A percentile compares a stretch with the other conserved stretches of the same genome.
phyloP scores from a whole-genome alignment of 2,888 invertebrate species.

The Ectemnius continuus region DNA sequence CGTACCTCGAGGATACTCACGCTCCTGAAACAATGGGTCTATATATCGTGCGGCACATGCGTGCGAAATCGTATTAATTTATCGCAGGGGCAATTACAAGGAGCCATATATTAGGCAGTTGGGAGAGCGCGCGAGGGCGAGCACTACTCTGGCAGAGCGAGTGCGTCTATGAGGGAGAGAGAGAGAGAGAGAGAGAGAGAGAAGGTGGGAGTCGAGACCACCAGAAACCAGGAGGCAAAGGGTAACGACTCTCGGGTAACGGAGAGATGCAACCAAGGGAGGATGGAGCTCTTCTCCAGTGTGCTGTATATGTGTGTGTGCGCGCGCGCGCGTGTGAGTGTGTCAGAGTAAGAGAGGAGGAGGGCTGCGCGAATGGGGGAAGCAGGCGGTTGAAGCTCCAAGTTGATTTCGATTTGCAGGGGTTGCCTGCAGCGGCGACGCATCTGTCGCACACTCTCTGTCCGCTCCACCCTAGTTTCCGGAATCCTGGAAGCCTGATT shows the following conservation, averaged over 20 bases:
- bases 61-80: conserved; percentile 70
- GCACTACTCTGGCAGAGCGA: conserved; percentile 31
- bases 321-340: not conserved
- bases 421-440: conserved; percentile 54
- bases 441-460: conserved; percentile 50
- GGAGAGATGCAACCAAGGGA: not conserved
- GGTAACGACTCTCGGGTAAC: not conserved
- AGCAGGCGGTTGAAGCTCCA: conserved; percentile 32
- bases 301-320: no score
- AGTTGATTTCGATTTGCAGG: conserved; percentile 60
- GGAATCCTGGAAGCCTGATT: conserved; percentile 38
- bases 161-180: not conserved
- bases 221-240: conserved; percentile 6
- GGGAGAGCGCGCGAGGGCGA: conserved; percentile 51
- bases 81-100: conserved; percentile 74
- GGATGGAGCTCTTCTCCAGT: not conserved
- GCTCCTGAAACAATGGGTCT: conserved; percentile 67
- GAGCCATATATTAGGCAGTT: conserved; percentile 71
- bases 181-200: conserved; percentile 32
- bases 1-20: conserved; percentile 43
- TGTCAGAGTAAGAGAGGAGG: conserved; percentile 11
- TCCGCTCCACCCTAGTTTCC: not conserved
- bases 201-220: conserved; percentile 26
- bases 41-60: conserved; percentile 71
- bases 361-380: conserved; percentile 5